Conservation (phyloP, 2,888 invertebrate species). For the Galeruca laticollis region DNA sequence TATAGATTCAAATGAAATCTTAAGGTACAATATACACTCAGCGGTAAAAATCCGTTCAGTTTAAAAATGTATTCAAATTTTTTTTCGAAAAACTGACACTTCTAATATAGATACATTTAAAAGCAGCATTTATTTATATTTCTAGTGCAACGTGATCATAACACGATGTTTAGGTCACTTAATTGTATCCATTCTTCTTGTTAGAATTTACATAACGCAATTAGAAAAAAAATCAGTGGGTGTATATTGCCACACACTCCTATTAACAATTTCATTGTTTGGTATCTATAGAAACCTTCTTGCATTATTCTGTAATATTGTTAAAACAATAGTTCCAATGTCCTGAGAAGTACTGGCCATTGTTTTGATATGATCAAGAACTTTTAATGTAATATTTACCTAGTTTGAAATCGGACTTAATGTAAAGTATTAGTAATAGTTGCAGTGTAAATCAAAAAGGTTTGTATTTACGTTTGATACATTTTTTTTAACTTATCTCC, state of each 20-base stretch:
- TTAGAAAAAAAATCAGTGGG: slow-evolving; percentile 28
- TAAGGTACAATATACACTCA: too few species aligned
- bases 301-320: slow-evolving; percentile 11
- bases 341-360: slow-evolving; percentile 28
- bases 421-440: slow-evolving; percentile 4
- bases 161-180: background rate
- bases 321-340: slow-evolving; percentile 24
- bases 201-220: slow-evolving; percentile 10
- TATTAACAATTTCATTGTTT: slow-evolving; percentile 23
- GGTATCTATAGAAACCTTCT: slow-evolving; percentile 6
- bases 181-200: background rate
- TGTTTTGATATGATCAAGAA: slow-evolving; percentile 30
- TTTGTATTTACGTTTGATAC: too few species aligned
- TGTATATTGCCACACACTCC: slow-evolving; percentile 24
- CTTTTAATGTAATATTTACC: slow-evolving; percentile 24
- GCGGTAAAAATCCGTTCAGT: too few species aligned
- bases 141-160: too few species aligned
- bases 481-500: too few species aligned
- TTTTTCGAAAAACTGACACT: too few species aligned
- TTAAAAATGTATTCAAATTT: too few species aligned
- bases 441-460: too few species aligned
- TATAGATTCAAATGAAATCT: too few species aligned
- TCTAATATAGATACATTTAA: too few species aligned
- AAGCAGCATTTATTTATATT: too few species aligned
- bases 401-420: background rate